Base-by-base conservation (phyloP, 2,797 vertebrate genomes). In the Clarias laeviceps region DNA sequence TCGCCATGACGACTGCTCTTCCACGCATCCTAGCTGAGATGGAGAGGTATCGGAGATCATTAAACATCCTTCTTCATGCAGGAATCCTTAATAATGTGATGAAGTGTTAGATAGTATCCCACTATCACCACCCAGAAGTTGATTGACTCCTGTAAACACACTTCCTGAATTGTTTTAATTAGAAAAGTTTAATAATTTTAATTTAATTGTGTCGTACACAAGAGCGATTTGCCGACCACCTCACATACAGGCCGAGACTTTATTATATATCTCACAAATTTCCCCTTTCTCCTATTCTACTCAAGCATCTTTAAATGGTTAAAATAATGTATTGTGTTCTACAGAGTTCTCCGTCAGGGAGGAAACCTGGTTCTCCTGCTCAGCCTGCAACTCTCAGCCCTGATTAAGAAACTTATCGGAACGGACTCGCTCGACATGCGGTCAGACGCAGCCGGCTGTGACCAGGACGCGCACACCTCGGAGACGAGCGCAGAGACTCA, bases 281-380 rank as follows among this genome's bases (percentile, higher is more conserved):
- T 1, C 11, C 62, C 62, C 62, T 27, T 64, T n/a, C 45, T 50
- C 9, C n/a, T 27, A 5, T 64, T 64, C 1, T 62, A 9, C 27
- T 29, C 4, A 7, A 29, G 69, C 0, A 5, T 17, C 4, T 54
- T 27, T 50, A n/a, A 27, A 24, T 68, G 1, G 27, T 27, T 50
- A 7, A 27, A 24, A 57, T 12, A 40, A 17, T 9, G 1, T 89
- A 45, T 88, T 68, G 88, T 18, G 85, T 27, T 89, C 34, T 90
- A 7, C 89, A 99, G 98, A 90, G 95, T 99, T 61, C 95, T 99
- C 69, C 66, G 90, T 86, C 87, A 93, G 2, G 96, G 95, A 29
- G 98, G 98, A 0, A 92, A 85, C 34, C 2, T 96, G 24, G 96
- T 98, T 4, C 83, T 98, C 80, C 93, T 99, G 88, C 94, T 98